Base-by-base conservation (phyloP, 2,113 vertebrate species). In the Butastur rufipennis region DNA sequence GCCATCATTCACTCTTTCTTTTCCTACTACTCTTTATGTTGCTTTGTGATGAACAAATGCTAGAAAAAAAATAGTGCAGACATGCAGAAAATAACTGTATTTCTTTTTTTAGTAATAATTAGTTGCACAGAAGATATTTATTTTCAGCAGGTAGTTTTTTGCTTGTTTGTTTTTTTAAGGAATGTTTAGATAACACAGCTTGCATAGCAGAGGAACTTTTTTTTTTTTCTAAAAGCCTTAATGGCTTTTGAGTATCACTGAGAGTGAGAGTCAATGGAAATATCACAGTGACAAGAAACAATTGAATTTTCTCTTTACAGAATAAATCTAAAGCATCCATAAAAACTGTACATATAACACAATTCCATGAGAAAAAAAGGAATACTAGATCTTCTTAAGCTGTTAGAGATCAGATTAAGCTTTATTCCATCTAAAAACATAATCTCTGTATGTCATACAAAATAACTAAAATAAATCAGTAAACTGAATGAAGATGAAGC, bases 1-100 rank as follows among this genome's bases (percentile, higher is more conserved):
- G 16, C 14, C 80, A 31, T 38, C 48, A 86, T 18, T 88, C 59
- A 55, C 6, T 48, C 26, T 55, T 61, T 71, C 9, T 81, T 84
- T 50, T 81, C 20, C 36, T 68, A 12, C 29, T 70, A 10, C 13
- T 38, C 16, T 48, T 92, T 86, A 48, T 78, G 17, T 5, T 65
- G 66, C 13, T 23, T 81, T 89, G 38, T 86, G n/a, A 62, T 45
- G 17, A 66, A 26, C 6, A 88, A 88, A 68, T 38, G 19, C 3
- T 32, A 45, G 19, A 29, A 73, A 82, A 82, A 73, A 43, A 50
- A 5, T 3, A 58, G 8, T 23, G 4, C 3, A 75, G 78, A 52
- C 0, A 1, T 26, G 19, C 11, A 70, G 9, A 72, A 86, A 70
- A 45, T 21, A 86, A 8, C 3, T 6, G 1, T 9, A 16, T 70